Evolutionary conservation across 2,113 vertebrate species (phyloP).

Genomic region (Rynchops niger): DNA sequence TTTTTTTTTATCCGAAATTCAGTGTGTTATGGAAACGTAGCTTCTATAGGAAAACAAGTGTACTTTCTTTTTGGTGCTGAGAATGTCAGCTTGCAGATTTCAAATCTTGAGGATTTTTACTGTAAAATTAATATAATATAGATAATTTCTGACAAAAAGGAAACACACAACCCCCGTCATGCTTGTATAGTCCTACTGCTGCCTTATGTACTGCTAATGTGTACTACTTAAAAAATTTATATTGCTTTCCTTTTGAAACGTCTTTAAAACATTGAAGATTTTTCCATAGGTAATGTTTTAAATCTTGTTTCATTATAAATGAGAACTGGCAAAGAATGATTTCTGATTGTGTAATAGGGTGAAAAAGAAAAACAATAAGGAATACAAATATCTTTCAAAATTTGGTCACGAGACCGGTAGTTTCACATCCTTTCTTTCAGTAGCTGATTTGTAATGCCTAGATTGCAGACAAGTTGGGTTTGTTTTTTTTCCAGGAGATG

Average conservation of each 20-base stretch:
- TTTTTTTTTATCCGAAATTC: background rate
- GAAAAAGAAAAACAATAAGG: background rate
- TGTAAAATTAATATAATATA: background rate
- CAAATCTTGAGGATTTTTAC: background rate
- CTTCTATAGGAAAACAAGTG: slow-evolving; percentile 57
- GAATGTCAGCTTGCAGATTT: background rate
- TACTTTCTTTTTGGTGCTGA: background rate
- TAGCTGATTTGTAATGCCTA: background rate
- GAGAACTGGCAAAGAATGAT: background rate
- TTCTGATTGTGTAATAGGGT: background rate
- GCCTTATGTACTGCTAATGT: background rate
- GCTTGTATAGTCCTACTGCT: background rate
- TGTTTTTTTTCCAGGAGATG: slow-evolving; percentile 35
- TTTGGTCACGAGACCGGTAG: background rate
- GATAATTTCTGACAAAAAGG: background rate
- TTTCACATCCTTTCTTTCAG: background rate
- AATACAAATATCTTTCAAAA: background rate
- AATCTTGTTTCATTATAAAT: background rate
- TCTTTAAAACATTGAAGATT: background rate
- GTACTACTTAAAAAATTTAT: background rate
- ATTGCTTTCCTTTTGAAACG: background rate
- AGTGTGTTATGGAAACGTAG: background rate
- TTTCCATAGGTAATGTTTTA: background rate
- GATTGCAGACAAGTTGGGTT: background rate
- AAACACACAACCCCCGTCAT: background rate